Base-by-base conservation (phyloP, 1,140 invertebrate species). In the Bombus confusus region DNA sequence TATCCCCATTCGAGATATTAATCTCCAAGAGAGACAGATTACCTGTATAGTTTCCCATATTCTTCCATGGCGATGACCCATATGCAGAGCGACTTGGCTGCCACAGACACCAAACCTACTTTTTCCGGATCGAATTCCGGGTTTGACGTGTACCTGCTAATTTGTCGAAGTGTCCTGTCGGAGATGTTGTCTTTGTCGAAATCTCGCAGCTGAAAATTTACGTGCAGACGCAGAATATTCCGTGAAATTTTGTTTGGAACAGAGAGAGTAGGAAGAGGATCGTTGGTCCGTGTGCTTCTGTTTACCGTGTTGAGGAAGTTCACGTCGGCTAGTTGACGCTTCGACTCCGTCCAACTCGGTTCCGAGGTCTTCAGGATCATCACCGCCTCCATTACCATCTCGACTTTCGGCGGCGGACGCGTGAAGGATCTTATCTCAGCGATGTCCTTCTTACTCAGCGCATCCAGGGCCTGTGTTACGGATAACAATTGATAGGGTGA, bases 61-160 rank as follows among this genome's bases (percentile, higher is more conserved):
- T 98, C 97, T 92, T 98, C 97, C 94, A 98, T 98, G 9, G 98
- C 98, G 86, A 97, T 96, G n/a, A 98, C 98, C 98, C 98, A 98
- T 92, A 98, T 96, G 92, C 97, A 98, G 34, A 98, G 94, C 28
- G 98, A 98, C 94, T 98, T 98, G 22, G 98, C 98, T 5, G 98
- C 98, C 3, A 96, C 90, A 0, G 98, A 98, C 34, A 98, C 97
- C n/a, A 96, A 95, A 3, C 97, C 97, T 6, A 98, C 97, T 93
- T 98, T 98, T 69, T 98, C 97, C 0, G 98, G 98, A 83, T 98
- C 97, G 93, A 99, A 98, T 94, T 98, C 98, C 4, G 97, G 96
- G 94, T 98, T 97, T 37, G 96, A 95, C 6, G 97, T 97, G 93
- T 98, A 98, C 25, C 96, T 96, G 37, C 96, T 96, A 83, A 98